These are phyloP conservation scores for Paedocypris micromegethes DNA, from an alignment of 2,797 vertebrate genomes.

Conservation along the genomic window DNA sequence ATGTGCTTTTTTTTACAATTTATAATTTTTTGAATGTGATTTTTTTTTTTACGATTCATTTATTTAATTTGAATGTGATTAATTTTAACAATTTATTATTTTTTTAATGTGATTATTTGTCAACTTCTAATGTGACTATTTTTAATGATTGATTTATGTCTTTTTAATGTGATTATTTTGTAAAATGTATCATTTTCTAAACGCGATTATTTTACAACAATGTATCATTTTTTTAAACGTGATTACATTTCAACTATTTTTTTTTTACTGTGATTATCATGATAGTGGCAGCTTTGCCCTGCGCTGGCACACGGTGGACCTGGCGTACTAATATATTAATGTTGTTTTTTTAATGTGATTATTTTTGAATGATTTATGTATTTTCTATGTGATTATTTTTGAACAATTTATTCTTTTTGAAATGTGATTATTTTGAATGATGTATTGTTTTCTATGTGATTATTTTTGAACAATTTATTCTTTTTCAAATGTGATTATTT, in stretches of 20 bases:
- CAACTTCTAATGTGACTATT: too few species aligned
- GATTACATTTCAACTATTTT: background rate
- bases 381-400: too few species aligned
- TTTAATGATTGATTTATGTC: too few species aligned
- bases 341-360: too few species aligned
- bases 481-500: background rate
- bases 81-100: too few species aligned
- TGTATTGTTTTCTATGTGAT: background rate
- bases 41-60: background rate
- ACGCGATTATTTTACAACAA: background rate
- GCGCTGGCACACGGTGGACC: slow-evolving; percentile 78
- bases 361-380: too few species aligned
- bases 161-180: slow-evolving; percentile 43
- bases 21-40: background rate
- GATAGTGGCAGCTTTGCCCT: slow-evolving; percentile 72
- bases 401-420: too few species aligned
- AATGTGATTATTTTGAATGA: background rate
- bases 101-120: too few species aligned
- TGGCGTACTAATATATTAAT: slow-evolving; percentile 73
- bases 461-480: background rate
- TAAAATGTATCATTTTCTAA: slow-evolving; percentile 61
- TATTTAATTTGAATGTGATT: background rate
- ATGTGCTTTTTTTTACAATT: background rate
- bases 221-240: too few species aligned
- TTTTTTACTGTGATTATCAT: background rate